phyloP scores from a whole-genome alignment of 2,113 vertebrate genomes.

The Corythornis vintsioides region DNA sequence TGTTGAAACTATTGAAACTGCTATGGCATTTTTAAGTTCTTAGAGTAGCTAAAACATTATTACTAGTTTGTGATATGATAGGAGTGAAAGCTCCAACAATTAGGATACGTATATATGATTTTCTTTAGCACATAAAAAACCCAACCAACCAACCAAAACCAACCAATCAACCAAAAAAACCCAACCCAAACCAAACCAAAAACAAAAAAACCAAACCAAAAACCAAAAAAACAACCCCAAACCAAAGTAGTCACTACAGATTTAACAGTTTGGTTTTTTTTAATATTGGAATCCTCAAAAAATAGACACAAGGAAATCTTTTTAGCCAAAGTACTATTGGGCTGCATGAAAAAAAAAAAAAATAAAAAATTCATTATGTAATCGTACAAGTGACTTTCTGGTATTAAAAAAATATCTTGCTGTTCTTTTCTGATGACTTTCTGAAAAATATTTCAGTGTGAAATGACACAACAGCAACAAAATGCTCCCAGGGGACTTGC shows the following conservation, averaged over 20 bases:
- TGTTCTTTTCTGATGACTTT: background rate
- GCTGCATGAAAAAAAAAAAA: background rate
- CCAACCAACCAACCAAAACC: no score
- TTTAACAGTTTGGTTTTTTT: background rate
- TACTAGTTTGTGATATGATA: background rate
- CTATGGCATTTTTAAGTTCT: background rate
- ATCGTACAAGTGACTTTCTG: background rate
- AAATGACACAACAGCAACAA: background rate
- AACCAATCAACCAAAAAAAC: no score
- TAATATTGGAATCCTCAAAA: background rate
- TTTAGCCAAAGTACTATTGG: background rate
- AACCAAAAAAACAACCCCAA: background rate
- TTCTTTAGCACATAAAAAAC: background rate
- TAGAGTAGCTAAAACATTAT: background rate
- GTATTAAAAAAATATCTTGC: background rate
- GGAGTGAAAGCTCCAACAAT: background rate
- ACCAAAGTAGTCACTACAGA: background rate
- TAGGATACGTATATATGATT: background rate
- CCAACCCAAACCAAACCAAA: no score
- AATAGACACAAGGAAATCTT: background rate
- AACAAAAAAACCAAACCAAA: background rate
- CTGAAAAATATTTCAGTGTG: background rate
- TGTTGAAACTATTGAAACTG: background rate
- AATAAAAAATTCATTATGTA: background rate
- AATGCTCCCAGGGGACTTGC: background rate